These are phyloP conservation scores for Oryzias javanicus DNA, from an alignment of 2,113 vertebrate genomes.

Conservation along the genomic window DNA sequence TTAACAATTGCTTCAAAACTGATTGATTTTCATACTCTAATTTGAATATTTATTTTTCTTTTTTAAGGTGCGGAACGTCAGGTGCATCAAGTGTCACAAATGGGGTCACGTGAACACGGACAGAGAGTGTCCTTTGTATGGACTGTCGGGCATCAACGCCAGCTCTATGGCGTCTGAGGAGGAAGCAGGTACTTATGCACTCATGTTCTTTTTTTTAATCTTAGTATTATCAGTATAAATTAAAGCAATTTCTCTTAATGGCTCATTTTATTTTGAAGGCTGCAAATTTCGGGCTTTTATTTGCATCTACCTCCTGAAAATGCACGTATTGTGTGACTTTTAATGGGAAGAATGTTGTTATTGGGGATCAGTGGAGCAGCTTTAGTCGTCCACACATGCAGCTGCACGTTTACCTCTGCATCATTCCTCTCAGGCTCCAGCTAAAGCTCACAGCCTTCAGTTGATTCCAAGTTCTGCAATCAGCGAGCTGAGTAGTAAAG, in stretches of 20 bases:
- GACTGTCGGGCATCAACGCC: slow-evolving; percentile 98
- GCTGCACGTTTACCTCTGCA: background rate
- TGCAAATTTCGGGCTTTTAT: no score
- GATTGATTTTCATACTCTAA: no score
- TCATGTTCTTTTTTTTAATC: background rate
- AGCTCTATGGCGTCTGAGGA: slow-evolving; percentile 89
- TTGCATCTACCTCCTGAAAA: no score
- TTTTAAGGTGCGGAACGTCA: slow-evolving; percentile 95
- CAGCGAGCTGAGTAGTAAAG: slow-evolving; percentile 72
- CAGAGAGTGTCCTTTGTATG: slow-evolving; percentile 94
- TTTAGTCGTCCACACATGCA: background rate
- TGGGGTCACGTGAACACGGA: slow-evolving; percentile 99
- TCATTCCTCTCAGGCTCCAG: slow-evolving; percentile 23
- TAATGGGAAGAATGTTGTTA: no score
- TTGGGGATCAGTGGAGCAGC: background rate
- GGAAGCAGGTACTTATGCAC: slow-evolving; percentile 78
- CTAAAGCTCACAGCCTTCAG: slow-evolving; percentile 32
- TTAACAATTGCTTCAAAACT: no score
- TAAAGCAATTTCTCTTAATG: no score
- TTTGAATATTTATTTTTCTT: background rate
- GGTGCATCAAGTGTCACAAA: slow-evolving; percentile 98
- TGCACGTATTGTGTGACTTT: no score
- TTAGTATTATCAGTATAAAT: background rate
- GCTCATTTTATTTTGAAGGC: background rate
- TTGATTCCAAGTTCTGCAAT: slow-evolving; percentile 70